Base-by-base conservation (phyloP, 2,888 invertebrate species). In the Pseudococcus jackbeardsleyi region DNA sequence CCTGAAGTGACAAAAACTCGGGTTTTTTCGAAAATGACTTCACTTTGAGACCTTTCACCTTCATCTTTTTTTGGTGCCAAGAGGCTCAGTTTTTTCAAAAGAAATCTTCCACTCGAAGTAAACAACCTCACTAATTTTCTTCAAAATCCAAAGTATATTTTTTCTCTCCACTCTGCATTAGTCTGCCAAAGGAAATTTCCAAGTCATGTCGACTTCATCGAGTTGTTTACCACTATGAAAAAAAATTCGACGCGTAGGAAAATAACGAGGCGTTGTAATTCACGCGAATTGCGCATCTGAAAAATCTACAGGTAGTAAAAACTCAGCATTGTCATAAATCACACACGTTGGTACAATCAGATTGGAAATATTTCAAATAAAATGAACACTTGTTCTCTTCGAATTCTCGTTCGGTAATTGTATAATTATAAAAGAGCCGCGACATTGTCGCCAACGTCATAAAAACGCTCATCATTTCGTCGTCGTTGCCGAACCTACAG, bases 391-490 rank as follows among this genome's bases (percentile, higher is more conserved):
- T 77, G 77, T 77, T 39, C 39, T 77, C 17, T 26, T 39, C 39
- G 77, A 77, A 39, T 77, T 77, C 39, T 77, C 26, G 77, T 33
- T 33, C 39, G 39, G 39, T 77, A 77, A 77, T 77, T 77, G 17
- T 39, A 39, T 77, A 39, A 77, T 77, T 77, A 77, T 77, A 77
- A 77, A 77, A 77, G 77, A 77, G 77, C 77, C 26, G 26, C 77
- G 77, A 17, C 77, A 39, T 64, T 64, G 19, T 64, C 64, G 64
- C 11, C 5, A 64, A 64, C 64, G 64, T 64, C 64, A 64, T 64
- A 64, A 64, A 64, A 64, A 64, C 64, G 50, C 50, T 3, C 19
- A 64, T 64, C 64, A 22, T 64, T 64, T 50, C 50, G 26, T 33
- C 26, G 26, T 33, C 26, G 26, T 50, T 17, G 50, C 15, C 4